Evolutionary conservation across 2,888 invertebrate species (phyloP), one percentile per base, ranked within the genome.

Genomic region (Papilio elwesi): DNA sequence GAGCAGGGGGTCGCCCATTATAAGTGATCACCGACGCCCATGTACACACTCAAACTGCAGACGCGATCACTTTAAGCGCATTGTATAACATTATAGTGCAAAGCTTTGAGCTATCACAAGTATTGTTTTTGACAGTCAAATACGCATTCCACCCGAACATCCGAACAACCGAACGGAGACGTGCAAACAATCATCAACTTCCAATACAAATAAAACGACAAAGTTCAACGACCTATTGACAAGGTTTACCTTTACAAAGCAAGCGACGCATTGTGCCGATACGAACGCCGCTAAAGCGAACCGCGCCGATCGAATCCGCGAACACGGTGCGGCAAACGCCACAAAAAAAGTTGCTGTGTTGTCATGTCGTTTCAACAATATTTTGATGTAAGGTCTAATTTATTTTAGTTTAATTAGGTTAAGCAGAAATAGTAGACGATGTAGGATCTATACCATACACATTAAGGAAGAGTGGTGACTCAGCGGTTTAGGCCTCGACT

Each of bases 221-320:
- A 26, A 53, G 66, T 66, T 66, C 51, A 71, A 38, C 59, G 71
- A 66, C 57, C 71, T 51, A 59, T 59, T 71, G 71, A 66, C 71
- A 71, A 53, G 26, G 65, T 64, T 71, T 57, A 66, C 64, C 70
- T 70, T 64, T 49, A 55, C 55, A 67, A 55, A 43, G 26, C 49
- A 0, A 49, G 11, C 13, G 49, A 10, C 47, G 38, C 38, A 38
- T 59, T 59, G 57, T 59, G 9, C 57, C 38, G 57, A 59, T 38
- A 59, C 57, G n/a, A 59, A n/a, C 55, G 55, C 6, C 55, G 43
- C 55, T 62, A 62, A n/a, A 15, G 43, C 15, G 43, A 62, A 62
- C n/a, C 43, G 59, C 26, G 43, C 43, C 43, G 7, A 43, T 62
- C 43, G 59, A 62, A 38, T 62, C 43, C 15, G 59, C 43, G 43